Evolutionary conservation across 2,888 invertebrate genomes (phyloP), one percentile per base, ranked within the genome.

Genomic region (Parnassius orleans): DNA sequence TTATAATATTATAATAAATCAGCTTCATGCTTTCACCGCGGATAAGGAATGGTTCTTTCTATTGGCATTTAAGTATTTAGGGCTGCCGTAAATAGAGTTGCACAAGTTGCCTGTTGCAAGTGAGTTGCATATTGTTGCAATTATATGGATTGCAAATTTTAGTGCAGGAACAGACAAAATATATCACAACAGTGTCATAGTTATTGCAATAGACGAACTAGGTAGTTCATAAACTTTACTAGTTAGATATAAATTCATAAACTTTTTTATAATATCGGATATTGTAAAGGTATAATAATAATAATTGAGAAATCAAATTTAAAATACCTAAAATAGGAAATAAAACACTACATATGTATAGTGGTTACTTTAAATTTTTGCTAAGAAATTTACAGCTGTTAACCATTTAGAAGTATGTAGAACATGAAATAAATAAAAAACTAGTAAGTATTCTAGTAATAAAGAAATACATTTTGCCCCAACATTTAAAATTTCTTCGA

Each of bases 1-100:
- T 57, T 41, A 19, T 43, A 15, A 11, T 44, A n/a, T 46, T 10
- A 56, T 56, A 42, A 48, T 54, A 54, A 62, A 58, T 62, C 50
- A 3, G 46, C 58, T 48, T 48, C 48, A 48, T 48, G 14, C 48
- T 62, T 62, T 62, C 53, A 54, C 58, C n/a, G 54, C 53, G 15
- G 33, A 43, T 54, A 58, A 54, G 54, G 24, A 58, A 58, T 62
- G 50, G 50, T 51, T 62, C 62, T 58, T 58, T 54, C 62, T 54
- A 58, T 54, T 58, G 57, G 58, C 58, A 57, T 62, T 62, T 62
- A 12, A 58, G 44, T 14, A 62, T 58, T 53, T 58, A 62, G 62
- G 58, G 62, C 57, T 41, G 53, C 10, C 47, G 47, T 61, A 55
- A 57, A 53, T 48, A 54, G 24, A 54, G 46, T 62, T 62, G 54